A percentile compares a stretch with the other conserved stretches of the same genome.
Conservation (phyloP, 2,797 vertebrate species). For the Sebastes alutus region DNA sequence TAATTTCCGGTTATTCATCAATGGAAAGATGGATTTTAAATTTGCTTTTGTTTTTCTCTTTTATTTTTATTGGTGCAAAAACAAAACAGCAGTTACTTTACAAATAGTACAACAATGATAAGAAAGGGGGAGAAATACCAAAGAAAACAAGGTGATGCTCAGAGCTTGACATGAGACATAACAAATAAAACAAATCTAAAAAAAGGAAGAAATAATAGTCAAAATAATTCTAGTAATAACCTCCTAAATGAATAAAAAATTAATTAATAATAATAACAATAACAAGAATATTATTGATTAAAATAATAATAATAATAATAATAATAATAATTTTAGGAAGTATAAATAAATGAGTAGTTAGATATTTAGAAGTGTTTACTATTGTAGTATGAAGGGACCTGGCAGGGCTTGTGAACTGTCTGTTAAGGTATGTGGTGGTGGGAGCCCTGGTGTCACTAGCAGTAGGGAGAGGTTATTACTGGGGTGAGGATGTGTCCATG, state of each 20-base stretch:
- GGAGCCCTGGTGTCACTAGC: too few relatives aligned
- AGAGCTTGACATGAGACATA: background rate
- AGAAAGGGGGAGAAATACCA: too few relatives aligned
- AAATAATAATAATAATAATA: background rate
- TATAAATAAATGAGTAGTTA: background rate
- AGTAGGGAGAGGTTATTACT: background rate
- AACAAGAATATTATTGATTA: background rate
- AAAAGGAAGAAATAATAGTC: background rate
- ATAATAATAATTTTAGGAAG: background rate
- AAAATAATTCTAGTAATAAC: background rate
- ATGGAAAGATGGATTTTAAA: constrained; percentile 4
- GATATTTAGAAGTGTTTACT: background rate
- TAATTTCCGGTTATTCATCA: background rate
- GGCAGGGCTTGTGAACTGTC: background rate
- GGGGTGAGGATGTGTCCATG: background rate
- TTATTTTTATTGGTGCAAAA: background rate
- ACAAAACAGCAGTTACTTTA: too few relatives aligned
- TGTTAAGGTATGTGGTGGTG: too few relatives aligned
- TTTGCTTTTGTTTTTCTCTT: background rate
- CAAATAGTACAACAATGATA: too few relatives aligned
- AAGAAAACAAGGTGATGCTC: too few relatives aligned
- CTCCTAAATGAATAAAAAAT: background rate
- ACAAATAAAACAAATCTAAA: background rate
- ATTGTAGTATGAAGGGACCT: background rate
- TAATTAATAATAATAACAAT: background rate